These are phyloP conservation scores for Taeniopygia guttata DNA, from an alignment of 2,797 vertebrate genomes.

Conservation along the genomic window DNA sequence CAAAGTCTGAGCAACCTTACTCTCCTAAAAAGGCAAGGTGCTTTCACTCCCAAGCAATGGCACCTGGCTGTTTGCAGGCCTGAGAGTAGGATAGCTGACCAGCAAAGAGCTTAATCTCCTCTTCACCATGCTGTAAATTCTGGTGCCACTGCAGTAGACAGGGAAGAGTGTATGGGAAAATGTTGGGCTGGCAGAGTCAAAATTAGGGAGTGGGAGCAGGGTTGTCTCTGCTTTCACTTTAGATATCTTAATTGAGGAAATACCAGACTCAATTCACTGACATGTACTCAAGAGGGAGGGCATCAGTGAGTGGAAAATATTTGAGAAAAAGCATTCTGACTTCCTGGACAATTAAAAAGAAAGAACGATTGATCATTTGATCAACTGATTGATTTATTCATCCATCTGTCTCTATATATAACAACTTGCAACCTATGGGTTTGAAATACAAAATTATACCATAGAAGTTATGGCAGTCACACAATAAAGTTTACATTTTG, in stretches of 20 bases:
- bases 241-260: conserved; percentile 52
- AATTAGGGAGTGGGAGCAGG: neutral
- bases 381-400: rapidly evolving
- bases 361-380: neutral
- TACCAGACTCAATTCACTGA: conserved; percentile 28
- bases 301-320: neutral
- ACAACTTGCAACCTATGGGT: neutral
- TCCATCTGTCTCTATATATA: neutral
- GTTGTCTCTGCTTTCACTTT: conserved; percentile 36
- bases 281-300: conserved; percentile 4
- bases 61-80: neutral
- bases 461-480: neutral
- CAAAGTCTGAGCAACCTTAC: neutral
- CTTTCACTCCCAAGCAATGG: neutral
- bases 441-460: neutral
- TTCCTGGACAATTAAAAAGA: neutral
- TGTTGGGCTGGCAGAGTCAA: neutral
- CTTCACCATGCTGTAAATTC: neutral
- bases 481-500: neutral
- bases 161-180: neutral
- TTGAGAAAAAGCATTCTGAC: conserved; percentile 6
- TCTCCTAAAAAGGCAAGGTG: neutral
- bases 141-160: neutral
- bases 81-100: neutral
- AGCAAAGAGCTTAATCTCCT: neutral